phyloP scores from a whole-genome alignment of 37 sponge, comb jelly and placozoan species.

The Chondrilla cf. caribensis region DNA sequence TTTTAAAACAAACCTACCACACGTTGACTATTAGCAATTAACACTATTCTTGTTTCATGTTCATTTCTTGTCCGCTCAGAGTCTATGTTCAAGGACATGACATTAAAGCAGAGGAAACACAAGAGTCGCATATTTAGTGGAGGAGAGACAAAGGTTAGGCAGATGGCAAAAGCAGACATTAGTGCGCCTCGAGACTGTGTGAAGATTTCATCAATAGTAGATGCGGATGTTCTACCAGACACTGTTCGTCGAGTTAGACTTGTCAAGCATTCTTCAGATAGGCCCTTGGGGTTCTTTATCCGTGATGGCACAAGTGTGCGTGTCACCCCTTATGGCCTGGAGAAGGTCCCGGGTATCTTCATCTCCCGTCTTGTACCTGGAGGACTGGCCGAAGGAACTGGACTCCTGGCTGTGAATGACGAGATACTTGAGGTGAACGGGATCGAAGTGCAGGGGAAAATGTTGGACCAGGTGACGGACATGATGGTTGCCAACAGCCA shows the following conservation, averaged over 20 bases:
- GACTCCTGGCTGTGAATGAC: slow-evolving; percentile 93
- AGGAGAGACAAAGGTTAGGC: slow-evolving; percentile 12
- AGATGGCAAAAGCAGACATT: slow-evolving; percentile 43
- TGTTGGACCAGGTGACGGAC: slow-evolving; percentile 98
- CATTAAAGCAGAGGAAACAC: slow-evolving; percentile 33
- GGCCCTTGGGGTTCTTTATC: slow-evolving; percentile 97
- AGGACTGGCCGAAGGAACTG: slow-evolving; percentile 97
- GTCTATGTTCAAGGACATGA: slow-evolving; percentile 77
- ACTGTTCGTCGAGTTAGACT: slow-evolving; percentile 93
- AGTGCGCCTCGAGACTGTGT: slow-evolving; percentile 92
- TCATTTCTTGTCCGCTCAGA: slow-evolving; percentile 42
- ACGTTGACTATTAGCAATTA: too few relatives aligned
- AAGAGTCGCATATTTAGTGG: slow-evolving; percentile 26
- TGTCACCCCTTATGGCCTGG: slow-evolving; percentile 93
- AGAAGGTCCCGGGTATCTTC: slow-evolving; percentile 96
- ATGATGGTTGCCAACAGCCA: slow-evolving; percentile 99
- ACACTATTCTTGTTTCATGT: too few relatives aligned
- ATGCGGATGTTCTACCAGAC: slow-evolving; percentile 93
- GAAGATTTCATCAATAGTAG: slow-evolving; percentile 85
- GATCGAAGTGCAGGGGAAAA: slow-evolving; percentile 93
- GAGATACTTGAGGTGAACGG: slow-evolving; percentile 98
- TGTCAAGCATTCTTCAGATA: slow-evolving; percentile 88
- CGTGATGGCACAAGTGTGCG: slow-evolving; percentile 94
- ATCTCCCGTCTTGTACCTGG: slow-evolving; percentile 96
- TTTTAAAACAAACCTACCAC: too few relatives aligned